phyloP scores from a whole-genome alignment of 1,140 invertebrate genomes.

The Mylabris phalerata region DNA sequence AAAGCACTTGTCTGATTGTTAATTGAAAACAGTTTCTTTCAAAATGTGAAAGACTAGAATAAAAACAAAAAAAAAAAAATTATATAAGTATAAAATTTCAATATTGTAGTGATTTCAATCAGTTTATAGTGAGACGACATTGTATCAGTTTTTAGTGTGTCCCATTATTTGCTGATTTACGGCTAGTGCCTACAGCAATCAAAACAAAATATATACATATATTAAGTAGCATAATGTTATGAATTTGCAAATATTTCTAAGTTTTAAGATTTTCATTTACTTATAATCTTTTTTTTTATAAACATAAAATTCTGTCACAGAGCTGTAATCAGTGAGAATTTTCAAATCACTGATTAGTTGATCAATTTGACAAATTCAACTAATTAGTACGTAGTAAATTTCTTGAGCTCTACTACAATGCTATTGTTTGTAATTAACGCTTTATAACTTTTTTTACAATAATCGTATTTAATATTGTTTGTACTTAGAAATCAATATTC shows the following conservation, averaged over 20 bases:
- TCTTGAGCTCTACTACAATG: too few relatives aligned
- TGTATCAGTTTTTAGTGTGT: conserved; percentile 9
- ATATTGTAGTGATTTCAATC: neutral
- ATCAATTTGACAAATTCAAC: too few relatives aligned
- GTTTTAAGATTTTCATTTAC: neutral
- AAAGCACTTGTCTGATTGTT: conserved; percentile 19
- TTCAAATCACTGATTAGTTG: too few relatives aligned
- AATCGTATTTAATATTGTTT: too few relatives aligned
- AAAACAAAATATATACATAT: conserved; percentile 22
- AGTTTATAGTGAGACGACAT: conserved; percentile 7
- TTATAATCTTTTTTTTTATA: neutral
- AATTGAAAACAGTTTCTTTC: conserved; percentile 4
- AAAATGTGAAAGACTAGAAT: neutral
- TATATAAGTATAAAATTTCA: neutral
- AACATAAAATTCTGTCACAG: too few relatives aligned
- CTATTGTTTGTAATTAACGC: too few relatives aligned
- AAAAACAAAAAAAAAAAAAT: conserved; percentile 1
- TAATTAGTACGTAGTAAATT: too few relatives aligned
- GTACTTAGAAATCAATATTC: too few relatives aligned
- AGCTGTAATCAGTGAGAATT: too few relatives aligned
- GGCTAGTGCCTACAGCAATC: conserved; percentile 30
- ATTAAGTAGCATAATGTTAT: neutral
- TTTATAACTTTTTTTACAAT: too few relatives aligned
- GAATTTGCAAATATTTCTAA: neutral
- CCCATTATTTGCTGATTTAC: conserved; percentile 20